phyloP scores from a whole-genome alignment of 2,113 vertebrate species.

The Mesembrinibis cayennensis region DNA sequence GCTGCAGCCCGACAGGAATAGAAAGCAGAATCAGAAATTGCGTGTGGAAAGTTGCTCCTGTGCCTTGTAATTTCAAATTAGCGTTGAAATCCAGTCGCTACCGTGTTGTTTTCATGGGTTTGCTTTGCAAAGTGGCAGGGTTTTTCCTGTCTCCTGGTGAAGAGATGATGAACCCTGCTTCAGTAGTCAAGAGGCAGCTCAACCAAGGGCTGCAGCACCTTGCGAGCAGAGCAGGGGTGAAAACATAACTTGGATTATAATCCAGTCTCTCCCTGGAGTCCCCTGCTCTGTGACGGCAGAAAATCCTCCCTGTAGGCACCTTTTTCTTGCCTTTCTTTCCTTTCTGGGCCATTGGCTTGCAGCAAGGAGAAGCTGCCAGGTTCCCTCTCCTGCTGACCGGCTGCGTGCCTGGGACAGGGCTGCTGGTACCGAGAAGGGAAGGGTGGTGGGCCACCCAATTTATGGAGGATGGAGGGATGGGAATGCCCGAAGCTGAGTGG shows the following conservation, averaged over 20 bases:
- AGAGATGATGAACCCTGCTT: neutral
- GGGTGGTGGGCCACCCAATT: rapidly evolving
- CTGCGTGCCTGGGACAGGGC: neutral
- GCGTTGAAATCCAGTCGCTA: neutral
- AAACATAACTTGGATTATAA: neutral
- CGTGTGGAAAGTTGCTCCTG: constrained; percentile 61
- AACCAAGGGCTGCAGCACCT: neutral
- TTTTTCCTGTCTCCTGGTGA: neutral
- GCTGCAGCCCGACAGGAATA: constrained; percentile 71
- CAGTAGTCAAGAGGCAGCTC: neutral
- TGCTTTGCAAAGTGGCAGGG: neutral
- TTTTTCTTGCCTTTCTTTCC: neutral
- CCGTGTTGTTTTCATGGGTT: neutral
- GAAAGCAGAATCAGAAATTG: constrained; percentile 75
- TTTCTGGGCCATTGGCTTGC: neutral
- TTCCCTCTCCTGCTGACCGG: neutral
- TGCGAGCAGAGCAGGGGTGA: neutral
- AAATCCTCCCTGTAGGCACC: neutral
- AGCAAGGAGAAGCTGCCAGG: neutral
- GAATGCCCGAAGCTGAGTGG: neutral
- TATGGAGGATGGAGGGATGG: neutral
- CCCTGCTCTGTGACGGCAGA: neutral
- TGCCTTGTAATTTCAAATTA: constrained; percentile 58
- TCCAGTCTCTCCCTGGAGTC: neutral
- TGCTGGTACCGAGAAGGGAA: neutral